A percentile compares a stretch with the other conserved stretches of the same genome.
Evolutionary conservation across 2,888 invertebrate species (phyloP).

Genomic region (Acanthococcus lagerstroemiae): DNA sequence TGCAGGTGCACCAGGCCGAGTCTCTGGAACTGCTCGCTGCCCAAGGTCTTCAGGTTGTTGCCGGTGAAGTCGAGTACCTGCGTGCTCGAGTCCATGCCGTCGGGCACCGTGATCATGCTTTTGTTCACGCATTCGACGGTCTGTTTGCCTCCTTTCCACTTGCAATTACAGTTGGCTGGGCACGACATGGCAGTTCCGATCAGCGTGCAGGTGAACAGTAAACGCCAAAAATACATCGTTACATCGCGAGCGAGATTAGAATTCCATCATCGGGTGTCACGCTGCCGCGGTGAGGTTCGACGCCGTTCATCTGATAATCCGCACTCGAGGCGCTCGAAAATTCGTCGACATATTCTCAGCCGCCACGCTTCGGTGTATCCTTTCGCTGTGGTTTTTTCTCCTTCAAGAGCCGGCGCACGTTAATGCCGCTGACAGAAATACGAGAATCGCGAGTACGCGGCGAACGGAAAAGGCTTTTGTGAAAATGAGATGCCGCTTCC

Average conservation of each 20-base stretch:
- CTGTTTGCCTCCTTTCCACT: conserved; percentile 87
- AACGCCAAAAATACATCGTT: conserved; percentile 25
- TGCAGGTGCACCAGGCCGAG: conserved; percentile 75
- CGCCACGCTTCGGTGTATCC: no score
- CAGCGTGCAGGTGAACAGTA: conserved; percentile 10
- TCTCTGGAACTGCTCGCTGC: conserved; percentile 66
- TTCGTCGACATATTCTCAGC: no score
- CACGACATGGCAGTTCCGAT: conserved; percentile 46
- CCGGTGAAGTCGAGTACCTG: conserved; percentile 78
- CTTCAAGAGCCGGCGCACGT: no score
- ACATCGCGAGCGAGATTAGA: conserved; percentile 19
- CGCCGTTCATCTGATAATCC: no score
- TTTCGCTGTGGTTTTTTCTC: no score
- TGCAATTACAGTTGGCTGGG: conserved; percentile 71
- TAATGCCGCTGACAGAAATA: no score
- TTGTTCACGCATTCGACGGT: conserved; percentile 78
- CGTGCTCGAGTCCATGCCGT: conserved; percentile 68
- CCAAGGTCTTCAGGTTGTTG: conserved; percentile 62
- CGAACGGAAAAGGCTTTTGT: no score
- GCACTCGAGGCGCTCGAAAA: no score
- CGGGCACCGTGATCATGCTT: conserved; percentile 64
- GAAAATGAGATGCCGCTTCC: no score
- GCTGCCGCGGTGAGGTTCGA: no score
- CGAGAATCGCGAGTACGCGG: no score
- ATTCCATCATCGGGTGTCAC: no score